Base-by-base conservation (phyloP, 2,113 vertebrate species). In the Otocyon megalotis region DNA sequence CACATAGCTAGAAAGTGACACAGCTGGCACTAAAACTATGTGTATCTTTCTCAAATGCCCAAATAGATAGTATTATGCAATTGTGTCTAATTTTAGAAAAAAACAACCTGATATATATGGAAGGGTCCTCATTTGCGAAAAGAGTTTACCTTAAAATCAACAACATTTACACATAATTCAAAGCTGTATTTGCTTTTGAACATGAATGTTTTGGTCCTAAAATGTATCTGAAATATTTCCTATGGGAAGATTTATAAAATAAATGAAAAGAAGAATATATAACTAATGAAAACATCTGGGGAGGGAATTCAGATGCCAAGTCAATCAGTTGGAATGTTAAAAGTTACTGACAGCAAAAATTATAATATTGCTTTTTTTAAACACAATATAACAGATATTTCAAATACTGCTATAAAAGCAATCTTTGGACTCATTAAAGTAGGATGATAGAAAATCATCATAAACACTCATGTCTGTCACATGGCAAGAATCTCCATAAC, bases 341-440 rank as follows among this genome's bases (percentile, higher is more conserved):
- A 93, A 94, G 26, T 50, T 56, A 92, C 15, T n/a, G 35, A 74
- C 9, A 84, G 15, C 76, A 37, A 86, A 84, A 93, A 84, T 24
- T 22, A 86, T 20, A 94, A 28, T 67, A 56, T 79, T 71, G 5
- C 5, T 81, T 93, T 65, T 88, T 77, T 69, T 28, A 3, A 87
- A 87, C 20, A 63, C 19, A 76, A 62, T 12, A 4, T 58, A 79
- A 56, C 19, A 92, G 2, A 28, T 43, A 76, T 80, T 69, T 94
- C 54, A 96, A 35, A 88, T 79, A 53, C 3, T 82, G 8, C 1
- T 71, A 76, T 74, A 81, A 90, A 96, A 93, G 3, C 26, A 87
- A 79, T 60, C 19, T 79, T 93, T 89, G 54, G 32, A 83, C 17
- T 80, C 69, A 80, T 86, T 54, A 69, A 97, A 71, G n/a, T 22